These are phyloP conservation scores for Spongia lamella DNA, from an alignment of 37 sponge, comb jelly and placozoan genomes.

Conservation along the genomic window DNA sequence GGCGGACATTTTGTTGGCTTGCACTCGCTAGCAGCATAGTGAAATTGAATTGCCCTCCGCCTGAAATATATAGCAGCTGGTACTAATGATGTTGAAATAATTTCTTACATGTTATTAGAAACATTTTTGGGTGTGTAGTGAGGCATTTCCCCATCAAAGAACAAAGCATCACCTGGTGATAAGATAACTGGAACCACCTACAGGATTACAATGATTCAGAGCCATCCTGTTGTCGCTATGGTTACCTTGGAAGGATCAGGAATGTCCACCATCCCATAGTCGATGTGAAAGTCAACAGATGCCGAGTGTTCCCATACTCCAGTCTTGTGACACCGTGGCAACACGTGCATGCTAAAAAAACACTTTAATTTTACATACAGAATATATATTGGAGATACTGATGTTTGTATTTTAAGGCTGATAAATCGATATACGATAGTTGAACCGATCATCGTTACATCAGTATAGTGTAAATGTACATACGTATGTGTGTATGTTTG, in stretches of 20 bases:
- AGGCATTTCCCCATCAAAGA: conserved; percentile 52
- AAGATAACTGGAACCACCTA: conserved; percentile 48
- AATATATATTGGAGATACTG: too few relatives aligned
- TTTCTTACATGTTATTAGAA: conserved; percentile 31
- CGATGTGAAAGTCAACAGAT: conserved; percentile 25
- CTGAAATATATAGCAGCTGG: too few relatives aligned
- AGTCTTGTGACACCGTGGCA: conserved; percentile 34
- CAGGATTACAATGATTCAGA: neutral
- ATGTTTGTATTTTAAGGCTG: too few relatives aligned
- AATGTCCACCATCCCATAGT: conserved; percentile 43
- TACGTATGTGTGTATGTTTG: too few relatives aligned
- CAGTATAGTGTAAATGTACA: too few relatives aligned
- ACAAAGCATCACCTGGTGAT: conserved; percentile 55
- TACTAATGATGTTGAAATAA: neutral
- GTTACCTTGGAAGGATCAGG: conserved; percentile 27
- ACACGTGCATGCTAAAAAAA: conserved; percentile 63
- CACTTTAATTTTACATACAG: too few relatives aligned
- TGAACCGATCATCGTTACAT: too few relatives aligned
- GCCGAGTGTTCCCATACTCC: conserved; percentile 54
- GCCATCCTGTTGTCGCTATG: too few relatives aligned
- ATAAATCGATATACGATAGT: too few relatives aligned
- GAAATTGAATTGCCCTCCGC: conserved; percentile 51
- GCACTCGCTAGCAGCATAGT: conserved; percentile 60
- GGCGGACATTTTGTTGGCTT: conserved; percentile 52
- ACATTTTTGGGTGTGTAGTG: conserved; percentile 66